Evolutionary conservation across 2,113 vertebrate genomes (phyloP), one percentile per base, ranked within the genome.

Genomic region (Eurypyga helias): DNA sequence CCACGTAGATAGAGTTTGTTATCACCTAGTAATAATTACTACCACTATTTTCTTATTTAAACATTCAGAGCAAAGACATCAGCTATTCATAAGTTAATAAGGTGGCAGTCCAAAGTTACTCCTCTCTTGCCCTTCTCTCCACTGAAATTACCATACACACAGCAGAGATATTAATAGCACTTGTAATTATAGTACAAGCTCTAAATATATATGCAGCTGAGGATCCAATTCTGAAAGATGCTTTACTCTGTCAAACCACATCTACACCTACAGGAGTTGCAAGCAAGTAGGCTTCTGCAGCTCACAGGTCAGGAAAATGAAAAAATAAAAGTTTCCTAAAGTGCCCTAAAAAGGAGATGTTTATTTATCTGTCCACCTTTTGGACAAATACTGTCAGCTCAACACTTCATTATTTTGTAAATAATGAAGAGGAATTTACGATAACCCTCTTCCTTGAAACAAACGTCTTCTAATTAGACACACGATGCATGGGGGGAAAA

Each of bases 401-500:
- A 52, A 29, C 17, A 31, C 7, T 34, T 88, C 18, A 4, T 23
- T 85, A 54, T 76, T 82, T 57, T 49, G 4, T 25, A 76, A 94
- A 46, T 69, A 86, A 48, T 48, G n/a, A 67, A 75, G 28, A 85
- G 19, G 55, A 46, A 72, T 48, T 48, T 78, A 38, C 41, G 21
- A 23, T 29, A 81, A 41, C 11, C 11, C 6, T 75, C 11, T 18
- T 87, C 17, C 34, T 69, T 71, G 11, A 89, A 93, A 93, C 20
- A 78, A 70, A 24, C 7, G 8, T 13, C 49, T 75, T 73, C 34
- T 75, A 49, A 49, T 23, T 54, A 57, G 29, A 89, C 13, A 64
- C 31, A 38, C 0, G 3, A 34, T 3, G 3, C 33, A 55, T 6
- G 11, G 26, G 31, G 0, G 0, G 41, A 64, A 83, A 72, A 81